These are phyloP conservation scores for Dolichomitus sp. DNA, from an alignment of 2,888 invertebrate species.

Conservation along the genomic window DNA sequence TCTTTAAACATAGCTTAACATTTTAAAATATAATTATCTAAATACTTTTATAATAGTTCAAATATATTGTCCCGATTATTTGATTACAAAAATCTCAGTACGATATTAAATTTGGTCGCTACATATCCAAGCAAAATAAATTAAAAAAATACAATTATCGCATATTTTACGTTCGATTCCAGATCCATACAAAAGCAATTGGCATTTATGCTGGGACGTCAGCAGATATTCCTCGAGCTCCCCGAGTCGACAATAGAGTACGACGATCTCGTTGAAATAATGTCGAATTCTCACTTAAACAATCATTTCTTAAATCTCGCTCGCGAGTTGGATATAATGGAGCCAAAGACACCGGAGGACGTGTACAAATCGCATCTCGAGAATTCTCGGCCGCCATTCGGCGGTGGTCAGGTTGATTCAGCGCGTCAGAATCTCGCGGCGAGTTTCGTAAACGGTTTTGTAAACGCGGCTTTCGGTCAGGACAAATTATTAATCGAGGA, in stretches of 20 bases:
- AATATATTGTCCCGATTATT: too few relatives aligned
- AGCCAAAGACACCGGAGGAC: slow-evolving; percentile 99
- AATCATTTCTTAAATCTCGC: slow-evolving; percentile 97
- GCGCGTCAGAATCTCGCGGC: slow-evolving; percentile 98
- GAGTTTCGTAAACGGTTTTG: slow-evolving; percentile 99
- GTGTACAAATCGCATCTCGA: slow-evolving; percentile 99
- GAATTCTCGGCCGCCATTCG: slow-evolving; percentile 92
- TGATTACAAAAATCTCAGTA: too few relatives aligned
- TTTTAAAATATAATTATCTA: too few relatives aligned
- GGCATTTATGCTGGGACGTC: slow-evolving; percentile 98
- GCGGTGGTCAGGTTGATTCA: slow-evolving; percentile 95
- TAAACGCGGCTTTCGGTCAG: slow-evolving; percentile 98
- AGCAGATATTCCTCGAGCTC: slow-evolving; percentile 95
- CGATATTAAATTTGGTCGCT: neutral
- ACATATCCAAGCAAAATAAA: neutral
- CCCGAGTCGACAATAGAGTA: slow-evolving; percentile 89
- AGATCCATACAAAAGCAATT: slow-evolving; percentile 96
- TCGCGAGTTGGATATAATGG: slow-evolving; percentile 99
- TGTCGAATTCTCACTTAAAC: slow-evolving; percentile 97
- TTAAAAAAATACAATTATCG: neutral
- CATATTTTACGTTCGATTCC: slow-evolving; percentile 74
- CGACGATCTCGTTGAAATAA: slow-evolving; percentile 94
- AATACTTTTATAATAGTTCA: too few relatives aligned
- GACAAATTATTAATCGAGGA: slow-evolving; percentile 98
- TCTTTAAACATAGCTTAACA: too few relatives aligned